Base-by-base conservation (phyloP, 2,113 vertebrate genomes). In the Gracilinanus agilis region DNA sequence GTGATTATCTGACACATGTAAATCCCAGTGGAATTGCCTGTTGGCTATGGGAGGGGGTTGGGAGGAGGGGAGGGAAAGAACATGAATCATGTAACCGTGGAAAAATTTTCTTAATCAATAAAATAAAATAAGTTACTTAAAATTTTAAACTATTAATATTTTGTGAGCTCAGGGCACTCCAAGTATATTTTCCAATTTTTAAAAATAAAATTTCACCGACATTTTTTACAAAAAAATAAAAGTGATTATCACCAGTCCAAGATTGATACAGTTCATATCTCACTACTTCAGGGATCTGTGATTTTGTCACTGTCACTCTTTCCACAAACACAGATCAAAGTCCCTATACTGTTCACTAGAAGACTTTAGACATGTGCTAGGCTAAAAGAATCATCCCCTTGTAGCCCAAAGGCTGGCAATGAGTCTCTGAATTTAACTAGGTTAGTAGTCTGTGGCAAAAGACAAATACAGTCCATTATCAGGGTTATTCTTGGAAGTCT, bases 191-290 rank as follows among this genome's bases (percentile, higher is more conserved):
- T n/a, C n/a, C n/a, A n/a, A n/a, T n/a, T n/a, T n/a, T n/a, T n/a
- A n/a, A n/a, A n/a, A n/a, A n/a, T n/a, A n/a, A n/a, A n/a, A n/a
- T n/a, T n/a, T n/a, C n/a, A n/a, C n/a, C n/a, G n/a, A n/a, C n/a
- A n/a, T n/a, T n/a, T n/a, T n/a, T n/a, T n/a, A n/a, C n/a, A n/a
- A n/a, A n/a, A n/a, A n/a, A n/a, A n/a, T 2, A 23, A 54, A 2
- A 19, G 12, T 1, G 7, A 53, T 16, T 75, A 24, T 55, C 44
- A 2, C 10, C 6, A 2, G 1, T 0, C 25, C 44, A 40, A 29
- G 29, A 0, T 2, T 0, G 49, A 4, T 54, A 21, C 27, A 0
- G 0, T 44, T 53, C 0, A 11, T 4, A 49, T 49, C 49, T 49
- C 67, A 75, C 12, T 75, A 75, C 67, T 75, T n/a, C 4, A n/a